phyloP scores from a whole-genome alignment of 1,140 invertebrate genomes.

The Trichonephila inaurata region DNA sequence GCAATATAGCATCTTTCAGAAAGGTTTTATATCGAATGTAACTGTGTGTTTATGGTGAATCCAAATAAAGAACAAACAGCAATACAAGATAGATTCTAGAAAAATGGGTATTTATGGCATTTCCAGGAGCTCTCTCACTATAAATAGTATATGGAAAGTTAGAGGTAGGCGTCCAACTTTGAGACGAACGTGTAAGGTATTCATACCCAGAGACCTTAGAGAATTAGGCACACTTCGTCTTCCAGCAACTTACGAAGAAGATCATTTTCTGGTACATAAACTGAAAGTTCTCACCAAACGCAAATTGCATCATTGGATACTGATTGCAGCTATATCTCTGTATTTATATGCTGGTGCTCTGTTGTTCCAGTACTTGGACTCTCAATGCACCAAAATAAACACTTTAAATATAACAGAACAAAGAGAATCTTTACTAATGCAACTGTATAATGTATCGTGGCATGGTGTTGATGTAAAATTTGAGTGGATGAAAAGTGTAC shows the following conservation, averaged over 20 bases:
- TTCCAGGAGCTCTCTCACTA: conserved; percentile 68
- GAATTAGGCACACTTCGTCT: conserved; percentile 64
- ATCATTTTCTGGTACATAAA: conserved; percentile 67
- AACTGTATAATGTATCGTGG: not conserved
- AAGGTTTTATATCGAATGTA: too few species aligned
- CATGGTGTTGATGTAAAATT: not conserved
- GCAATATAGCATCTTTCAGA: not conserved
- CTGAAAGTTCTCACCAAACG: conserved; percentile 64
- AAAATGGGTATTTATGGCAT: conserved; percentile 30
- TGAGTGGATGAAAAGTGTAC: conserved; percentile 16
- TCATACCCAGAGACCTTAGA: conserved; percentile 65
- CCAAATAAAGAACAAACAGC: not conserved
- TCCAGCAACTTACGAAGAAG: conserved; percentile 72
- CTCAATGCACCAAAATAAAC: not conserved
- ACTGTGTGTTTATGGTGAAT: too few species aligned
- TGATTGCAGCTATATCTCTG: conserved; percentile 44
- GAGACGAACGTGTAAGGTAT: conserved; percentile 71
- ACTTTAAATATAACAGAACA: conserved; percentile 29
- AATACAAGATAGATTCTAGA: not conserved
- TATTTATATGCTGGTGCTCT: conserved; percentile 71
- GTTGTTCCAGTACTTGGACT: conserved; percentile 68
- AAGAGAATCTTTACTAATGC: not conserved
- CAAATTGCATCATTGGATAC: conserved; percentile 63
- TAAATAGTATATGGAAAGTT: conserved; percentile 73
- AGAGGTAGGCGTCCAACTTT: conserved; percentile 67